Evolutionary conservation across 2,888 invertebrate species (phyloP).

Genomic region (Campoplex capitator): DNA sequence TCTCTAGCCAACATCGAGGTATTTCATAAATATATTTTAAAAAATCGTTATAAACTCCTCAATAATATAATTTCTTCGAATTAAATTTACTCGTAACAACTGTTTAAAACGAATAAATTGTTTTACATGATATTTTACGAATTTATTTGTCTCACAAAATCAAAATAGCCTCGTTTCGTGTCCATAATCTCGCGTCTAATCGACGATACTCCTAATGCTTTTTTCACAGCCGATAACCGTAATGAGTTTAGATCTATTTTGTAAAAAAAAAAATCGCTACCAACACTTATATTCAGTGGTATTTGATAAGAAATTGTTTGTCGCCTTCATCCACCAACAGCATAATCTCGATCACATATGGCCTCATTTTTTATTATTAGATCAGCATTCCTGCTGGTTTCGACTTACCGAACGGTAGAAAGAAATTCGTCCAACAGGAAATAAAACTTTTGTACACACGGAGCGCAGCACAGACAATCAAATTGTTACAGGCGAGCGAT

Average conservation of each 20-base stretch:
- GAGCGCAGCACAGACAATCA: neutral
- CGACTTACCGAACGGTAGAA: conserved; percentile 13
- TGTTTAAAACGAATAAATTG: neutral
- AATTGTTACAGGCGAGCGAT: neutral
- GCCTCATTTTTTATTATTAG: neutral
- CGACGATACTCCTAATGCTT: conserved; percentile 28
- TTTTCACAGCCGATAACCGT: conserved; percentile 18
- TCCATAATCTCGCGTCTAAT: conserved; percentile 19
- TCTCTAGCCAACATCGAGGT: neutral
- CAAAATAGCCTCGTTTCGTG: neutral
- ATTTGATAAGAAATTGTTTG: neutral
- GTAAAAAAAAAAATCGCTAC: neutral
- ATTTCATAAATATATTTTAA: neutral
- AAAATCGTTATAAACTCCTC: neutral
- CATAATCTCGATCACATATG: neutral
- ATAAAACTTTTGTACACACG: conserved; percentile 5
- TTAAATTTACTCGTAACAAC: neutral
- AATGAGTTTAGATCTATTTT: conserved; percentile 17
- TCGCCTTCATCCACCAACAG: neutral
- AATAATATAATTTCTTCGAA: neutral
- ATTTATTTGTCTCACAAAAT: neutral
- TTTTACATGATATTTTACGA: neutral
- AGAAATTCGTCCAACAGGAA: neutral
- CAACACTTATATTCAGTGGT: neutral
- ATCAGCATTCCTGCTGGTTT: neutral